Base-by-base conservation (phyloP, 1,140 invertebrate species). In the Drosophila arawakana region DNA sequence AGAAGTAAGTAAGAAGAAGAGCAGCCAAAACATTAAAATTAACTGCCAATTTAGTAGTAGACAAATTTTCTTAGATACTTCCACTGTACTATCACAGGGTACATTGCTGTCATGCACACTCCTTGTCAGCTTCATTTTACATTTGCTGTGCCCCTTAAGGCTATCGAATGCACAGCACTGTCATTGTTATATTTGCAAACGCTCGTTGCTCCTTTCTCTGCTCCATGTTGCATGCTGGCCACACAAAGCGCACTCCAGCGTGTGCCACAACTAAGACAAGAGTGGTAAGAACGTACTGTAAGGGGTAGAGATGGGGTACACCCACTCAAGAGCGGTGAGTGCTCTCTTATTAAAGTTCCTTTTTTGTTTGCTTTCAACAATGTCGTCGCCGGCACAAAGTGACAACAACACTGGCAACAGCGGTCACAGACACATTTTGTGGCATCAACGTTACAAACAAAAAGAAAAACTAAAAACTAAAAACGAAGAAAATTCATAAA, bases 331-430 rank as follows among this genome's bases (percentile, higher is more conserved):
- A 69, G 58, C 50, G 13, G 41, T 60, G 66, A 80, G 81, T 61
- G 83, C 83, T 88, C 78, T 88, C 78, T 88, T 86, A 86, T 86
- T 83, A 86, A 86, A 88, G 80, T 82, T 82, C 73, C 73, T 88
- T 88, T 86, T 88, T 86, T 88, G 84, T 86, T 83, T 71, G 83
- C 62, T 60, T 71, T 47, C 67, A 69, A 88, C 83, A 86, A 86
- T 88, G 83, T 79, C 78, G 68, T 66, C 68, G 75, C 60, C 82
- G 77, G 54, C 76, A 49, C 73, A 59, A 70, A 85, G 78, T 75
- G 81, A 65, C 81, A 69, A 47, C 70, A 80, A 78, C 81, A 75
- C 65, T 73, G 65, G 74, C 65, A 18, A 41, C 46, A 62, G 30
- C 34, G 18, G 18, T 39, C 37, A 30, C 54, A 57, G n/a, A 30